phyloP scores from a whole-genome alignment of 2,113 vertebrate species.

The Acanthochromis polyacanthus region DNA sequence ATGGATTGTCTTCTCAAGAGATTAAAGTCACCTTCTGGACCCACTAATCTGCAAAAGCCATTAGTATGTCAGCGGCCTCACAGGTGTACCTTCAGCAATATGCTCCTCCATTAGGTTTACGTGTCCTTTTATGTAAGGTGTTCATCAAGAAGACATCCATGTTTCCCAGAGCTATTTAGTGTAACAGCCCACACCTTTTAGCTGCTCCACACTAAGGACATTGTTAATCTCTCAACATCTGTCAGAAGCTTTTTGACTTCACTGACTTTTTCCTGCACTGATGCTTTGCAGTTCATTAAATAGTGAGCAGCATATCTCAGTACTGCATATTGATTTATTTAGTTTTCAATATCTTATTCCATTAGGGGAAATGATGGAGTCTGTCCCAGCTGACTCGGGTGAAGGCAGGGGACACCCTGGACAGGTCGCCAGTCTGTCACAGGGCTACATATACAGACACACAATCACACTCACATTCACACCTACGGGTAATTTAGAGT shows the following conservation, averaged over 20 bases:
- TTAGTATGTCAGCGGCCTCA: slow-evolving; percentile 41
- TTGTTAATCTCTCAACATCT: slow-evolving; percentile 51
- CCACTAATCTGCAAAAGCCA: slow-evolving; percentile 71
- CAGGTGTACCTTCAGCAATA: slow-evolving; percentile 30
- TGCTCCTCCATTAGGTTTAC: slow-evolving; percentile 61
- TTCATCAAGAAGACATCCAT: slow-evolving; percentile 42
- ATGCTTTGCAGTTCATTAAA: slow-evolving; percentile 28
- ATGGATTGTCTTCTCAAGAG: slow-evolving; percentile 57
- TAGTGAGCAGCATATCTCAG: slow-evolving; percentile 6
- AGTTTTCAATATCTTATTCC: slow-evolving; percentile 12
- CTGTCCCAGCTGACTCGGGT: no score
- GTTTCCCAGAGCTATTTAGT: slow-evolving; percentile 62
- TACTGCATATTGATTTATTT: slow-evolving; percentile 31
- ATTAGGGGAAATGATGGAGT: no score
- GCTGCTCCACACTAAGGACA: slow-evolving; percentile 13
- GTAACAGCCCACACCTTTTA: slow-evolving; percentile 44
- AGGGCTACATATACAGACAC: no score
- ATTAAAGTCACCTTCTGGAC: slow-evolving; percentile 59
- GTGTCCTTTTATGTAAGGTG: slow-evolving; percentile 52
- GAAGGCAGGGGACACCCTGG: no score
- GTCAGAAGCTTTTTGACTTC: slow-evolving; percentile 10
- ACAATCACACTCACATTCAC: no score
- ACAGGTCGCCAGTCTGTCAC: no score
- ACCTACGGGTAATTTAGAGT: no score
- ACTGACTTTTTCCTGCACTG: neutral